These are phyloP conservation scores for cat (Felis catus) DNA, from an alignment of 2,113 vertebrate genomes.

Conservation along the genomic window DNA sequence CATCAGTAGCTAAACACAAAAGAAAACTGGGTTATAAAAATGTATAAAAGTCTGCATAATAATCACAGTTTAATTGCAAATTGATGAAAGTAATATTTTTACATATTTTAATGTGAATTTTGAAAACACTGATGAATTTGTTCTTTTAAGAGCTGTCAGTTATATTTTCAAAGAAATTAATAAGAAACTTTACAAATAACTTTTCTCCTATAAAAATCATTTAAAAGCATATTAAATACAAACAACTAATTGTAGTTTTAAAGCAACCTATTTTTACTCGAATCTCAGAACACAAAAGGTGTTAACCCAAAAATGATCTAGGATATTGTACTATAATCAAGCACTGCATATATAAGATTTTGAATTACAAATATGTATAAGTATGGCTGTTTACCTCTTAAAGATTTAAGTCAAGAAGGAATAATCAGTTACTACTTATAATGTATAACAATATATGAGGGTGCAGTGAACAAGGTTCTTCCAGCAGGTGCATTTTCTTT, in stretches of 20 bases:
- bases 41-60: constrained; percentile 60
- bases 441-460: background rate
- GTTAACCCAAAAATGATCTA: background rate
- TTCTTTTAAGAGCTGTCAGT: constrained; percentile 54
- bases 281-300: background rate
- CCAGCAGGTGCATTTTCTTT: background rate
- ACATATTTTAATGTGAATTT: constrained; percentile 59
- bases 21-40: constrained; percentile 62
- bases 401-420: background rate
- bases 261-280: constrained; percentile 30
- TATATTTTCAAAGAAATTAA: constrained; percentile 61
- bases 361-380: constrained; percentile 1
- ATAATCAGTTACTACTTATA: background rate
- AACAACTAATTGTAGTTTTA: constrained; percentile 1
- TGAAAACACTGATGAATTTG: constrained; percentile 55
- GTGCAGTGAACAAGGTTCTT: background rate
- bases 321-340: background rate
- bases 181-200: constrained; percentile 24
- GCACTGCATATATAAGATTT: background rate
- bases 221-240: constrained; percentile 40
- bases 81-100: constrained; percentile 72
- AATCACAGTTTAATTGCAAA: constrained; percentile 76
- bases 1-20: constrained; percentile 81
- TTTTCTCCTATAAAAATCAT: background rate
- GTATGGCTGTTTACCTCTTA: background rate